phyloP scores from a whole-genome alignment of 2,888 invertebrate genomes.

The Heliconius charithonia region DNA sequence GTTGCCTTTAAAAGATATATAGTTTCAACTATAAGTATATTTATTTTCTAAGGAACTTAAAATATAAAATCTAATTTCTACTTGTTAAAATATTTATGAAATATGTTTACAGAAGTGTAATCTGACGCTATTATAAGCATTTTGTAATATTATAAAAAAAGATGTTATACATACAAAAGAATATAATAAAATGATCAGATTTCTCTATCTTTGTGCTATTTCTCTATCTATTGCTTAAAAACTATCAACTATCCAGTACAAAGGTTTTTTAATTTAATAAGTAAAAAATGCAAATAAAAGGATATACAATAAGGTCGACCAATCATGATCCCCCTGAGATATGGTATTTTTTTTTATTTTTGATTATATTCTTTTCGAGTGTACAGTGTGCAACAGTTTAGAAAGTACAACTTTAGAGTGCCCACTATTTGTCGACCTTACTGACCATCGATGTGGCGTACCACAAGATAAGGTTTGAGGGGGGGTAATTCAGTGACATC shows the following conservation, averaged over 20 bases:
- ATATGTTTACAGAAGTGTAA: no score
- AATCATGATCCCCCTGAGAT: background rate
- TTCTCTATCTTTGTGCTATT: background rate
- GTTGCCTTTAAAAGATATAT: background rate
- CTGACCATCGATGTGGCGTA: no score
- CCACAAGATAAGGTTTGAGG: no score
- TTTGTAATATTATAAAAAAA: background rate
- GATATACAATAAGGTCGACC: background rate
- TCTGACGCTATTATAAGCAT: background rate
- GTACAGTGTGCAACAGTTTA: background rate
- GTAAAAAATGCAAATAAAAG: background rate
- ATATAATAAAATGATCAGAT: constrained; percentile 1
- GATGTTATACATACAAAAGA: background rate
- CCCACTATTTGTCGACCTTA: no score
- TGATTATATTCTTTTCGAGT: background rate
- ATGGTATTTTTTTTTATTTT: no score
- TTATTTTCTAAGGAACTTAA: no score
- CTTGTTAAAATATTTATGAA: no score
- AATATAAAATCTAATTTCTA: no score
- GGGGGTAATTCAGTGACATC: background rate
- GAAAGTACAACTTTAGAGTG: background rate
- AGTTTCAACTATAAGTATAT: no score
- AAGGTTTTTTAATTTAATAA: background rate
- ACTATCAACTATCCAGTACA: background rate
- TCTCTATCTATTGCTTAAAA: no score